Conservation (phyloP, 2,888 invertebrate species). For the Acanthosepion pharaonis region DNA sequence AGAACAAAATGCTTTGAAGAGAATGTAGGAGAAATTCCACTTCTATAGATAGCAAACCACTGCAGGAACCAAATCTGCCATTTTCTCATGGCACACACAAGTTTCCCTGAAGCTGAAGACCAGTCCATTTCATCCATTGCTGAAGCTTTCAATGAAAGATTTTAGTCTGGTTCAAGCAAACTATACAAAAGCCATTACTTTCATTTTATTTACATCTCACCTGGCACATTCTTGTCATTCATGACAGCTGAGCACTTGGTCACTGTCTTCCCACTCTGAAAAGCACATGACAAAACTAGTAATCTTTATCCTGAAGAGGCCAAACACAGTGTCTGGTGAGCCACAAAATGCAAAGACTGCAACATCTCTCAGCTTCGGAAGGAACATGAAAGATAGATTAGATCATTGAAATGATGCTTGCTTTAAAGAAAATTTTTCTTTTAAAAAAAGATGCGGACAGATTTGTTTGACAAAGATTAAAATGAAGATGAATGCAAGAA, state of each 20-base stretch:
- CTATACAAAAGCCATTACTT: constrained; percentile 9
- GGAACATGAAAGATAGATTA: too few species aligned
- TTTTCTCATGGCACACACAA: background rate
- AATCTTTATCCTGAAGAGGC: background rate
- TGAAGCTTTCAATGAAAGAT: constrained; percentile 20
- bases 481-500: too few species aligned
- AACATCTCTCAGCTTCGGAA: background rate
- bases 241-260: background rate
- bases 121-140: background rate
- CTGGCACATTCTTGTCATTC: background rate
- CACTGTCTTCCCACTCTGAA: background rate
- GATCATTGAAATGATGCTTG: too few species aligned
- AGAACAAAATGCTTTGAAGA: background rate
- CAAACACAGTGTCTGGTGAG: background rate
- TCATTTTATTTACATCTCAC: background rate
- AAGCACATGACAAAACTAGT: background rate
- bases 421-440: too few species aligned
- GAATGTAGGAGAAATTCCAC: background rate
- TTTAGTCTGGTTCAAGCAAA: background rate
- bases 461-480: too few species aligned
- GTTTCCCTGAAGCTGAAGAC: background rate
- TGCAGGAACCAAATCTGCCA: constrained; percentile 33
- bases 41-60: background rate
- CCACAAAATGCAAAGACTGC: background rate
- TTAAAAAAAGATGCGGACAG: too few species aligned